Conservation (phyloP, 1,140 invertebrate species). For the Micrasema minimum region DNA sequence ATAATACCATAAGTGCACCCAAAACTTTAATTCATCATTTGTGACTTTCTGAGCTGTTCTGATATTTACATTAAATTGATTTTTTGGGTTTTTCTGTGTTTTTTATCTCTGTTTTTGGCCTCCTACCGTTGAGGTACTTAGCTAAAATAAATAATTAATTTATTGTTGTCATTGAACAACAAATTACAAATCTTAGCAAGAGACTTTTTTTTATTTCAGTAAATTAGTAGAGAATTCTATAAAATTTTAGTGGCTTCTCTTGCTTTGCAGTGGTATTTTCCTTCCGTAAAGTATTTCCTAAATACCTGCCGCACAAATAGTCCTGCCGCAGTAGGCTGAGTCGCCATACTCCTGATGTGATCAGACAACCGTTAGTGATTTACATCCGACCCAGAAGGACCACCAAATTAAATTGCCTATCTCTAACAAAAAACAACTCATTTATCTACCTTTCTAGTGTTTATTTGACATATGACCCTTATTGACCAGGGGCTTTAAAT, state of each 20-base stretch:
- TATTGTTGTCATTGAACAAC: no score
- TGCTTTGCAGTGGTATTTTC: not conserved
- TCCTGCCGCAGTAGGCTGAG: not conserved
- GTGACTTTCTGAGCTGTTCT: no score
- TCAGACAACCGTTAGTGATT: conserved; percentile 52
- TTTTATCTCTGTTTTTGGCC: no score
- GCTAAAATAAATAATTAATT: no score
- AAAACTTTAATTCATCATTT: conserved; percentile 22
- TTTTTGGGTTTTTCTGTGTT: no score
- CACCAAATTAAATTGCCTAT: conserved; percentile 26
- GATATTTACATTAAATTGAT: no score
- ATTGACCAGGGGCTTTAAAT: not conserved
- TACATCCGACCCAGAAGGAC: conserved; percentile 45
- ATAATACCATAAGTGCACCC: conserved; percentile 17
- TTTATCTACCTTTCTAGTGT: conserved; percentile 18
- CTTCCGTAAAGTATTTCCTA: not conserved
- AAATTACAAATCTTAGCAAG: no score
- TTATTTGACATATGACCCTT: conserved; percentile 32
- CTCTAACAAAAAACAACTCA: conserved; percentile 20
- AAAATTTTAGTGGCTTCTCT: no score
- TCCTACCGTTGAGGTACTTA: no score
- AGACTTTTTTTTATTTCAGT: no score
- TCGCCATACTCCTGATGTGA: conserved; percentile 37
- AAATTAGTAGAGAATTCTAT: no score
- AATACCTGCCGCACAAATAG: conserved; percentile 7